Base-by-base conservation (phyloP, 2,888 invertebrate genomes). In the Philhelius pedissequus region DNA sequence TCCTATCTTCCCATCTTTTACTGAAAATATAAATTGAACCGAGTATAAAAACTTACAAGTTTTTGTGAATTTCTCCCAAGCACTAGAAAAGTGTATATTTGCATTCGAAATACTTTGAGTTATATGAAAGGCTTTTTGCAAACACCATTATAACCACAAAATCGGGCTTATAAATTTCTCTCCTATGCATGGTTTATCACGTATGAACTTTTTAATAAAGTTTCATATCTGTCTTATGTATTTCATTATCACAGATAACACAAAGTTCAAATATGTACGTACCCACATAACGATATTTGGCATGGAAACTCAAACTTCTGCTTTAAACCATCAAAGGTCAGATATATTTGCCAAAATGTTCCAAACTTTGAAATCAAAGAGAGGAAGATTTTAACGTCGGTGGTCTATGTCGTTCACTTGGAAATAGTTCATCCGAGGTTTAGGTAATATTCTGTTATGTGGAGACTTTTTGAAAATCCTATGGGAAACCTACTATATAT, bases 321-420 rank as follows among this genome's bases (percentile, higher is more conserved):
- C 18, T 18, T 20, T 1, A 43, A 43, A 2, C 43, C 30, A 43
- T 43, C n/a, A n/a, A n/a, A n/a, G n/a, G n/a, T n/a, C n/a, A n/a
- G n/a, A n/a, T n/a, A n/a, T 43, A 62, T 62, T 60, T 60, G 25
- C n/a, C n/a, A 18, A 58, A 58, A 25, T 58, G 22, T 58, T 32
- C 15, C 38, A 58, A 58, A 58, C 58, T 58, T 40, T 58, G 25
- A 58, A 58, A 58, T 58, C 58, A 25, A 58, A 58, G 38, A n/a
- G 38, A 40, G 40, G n/a, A 40, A 15, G n/a, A 4, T 15, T 15
- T 25, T 25, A 4, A 5, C 15, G 6, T 54, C 4, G 8, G 58
- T 38, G n/a, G 30, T 56, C 56, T 35, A 13, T n/a, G n/a, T 38
- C 7, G 20, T 22, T 32, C 56, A 58, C 38, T n/a, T 25, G 13